Conservation (phyloP, 2,888 invertebrate species). For the Schizotus pectinicornis region DNA sequence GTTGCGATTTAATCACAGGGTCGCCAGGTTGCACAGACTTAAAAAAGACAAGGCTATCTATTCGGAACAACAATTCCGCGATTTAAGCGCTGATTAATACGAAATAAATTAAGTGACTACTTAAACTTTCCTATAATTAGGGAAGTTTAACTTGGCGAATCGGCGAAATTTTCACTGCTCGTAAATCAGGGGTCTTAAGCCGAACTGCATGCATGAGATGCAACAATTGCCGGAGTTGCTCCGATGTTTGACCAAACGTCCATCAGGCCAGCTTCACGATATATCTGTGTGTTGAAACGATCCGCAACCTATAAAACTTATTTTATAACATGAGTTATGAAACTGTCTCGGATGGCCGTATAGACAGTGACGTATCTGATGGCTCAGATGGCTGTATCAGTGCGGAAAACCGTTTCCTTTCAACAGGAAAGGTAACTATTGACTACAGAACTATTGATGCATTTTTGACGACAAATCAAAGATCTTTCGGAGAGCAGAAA, state of each 20-base stretch:
- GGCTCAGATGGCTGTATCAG: no score
- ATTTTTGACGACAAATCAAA: no score
- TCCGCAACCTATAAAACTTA: conserved; percentile 24
- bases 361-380: no score
- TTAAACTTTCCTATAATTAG: no score
- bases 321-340: conserved; percentile 28
- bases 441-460: no score
- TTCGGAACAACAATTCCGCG: no score
- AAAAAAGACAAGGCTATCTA: conserved; percentile 12
- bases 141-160: neutral
- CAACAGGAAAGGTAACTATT: no score
- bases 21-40: conserved; percentile 9
- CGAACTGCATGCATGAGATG: conserved; percentile 7
- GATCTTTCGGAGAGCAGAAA: no score
- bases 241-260: conserved; percentile 14
- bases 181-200: no score
- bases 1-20: conserved; percentile 17
- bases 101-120: no score
- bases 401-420: no score
- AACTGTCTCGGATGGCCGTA: conserved; percentile 5
- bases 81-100: no score
- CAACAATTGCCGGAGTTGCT: conserved; percentile 4
- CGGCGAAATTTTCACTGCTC: neutral
- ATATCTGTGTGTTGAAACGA: conserved; percentile 27
- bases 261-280: conserved; percentile 24